These are phyloP conservation scores for Sarcophaga subvicina DNA, from an alignment of 2,888 invertebrate genomes.

Conservation along the genomic window DNA sequence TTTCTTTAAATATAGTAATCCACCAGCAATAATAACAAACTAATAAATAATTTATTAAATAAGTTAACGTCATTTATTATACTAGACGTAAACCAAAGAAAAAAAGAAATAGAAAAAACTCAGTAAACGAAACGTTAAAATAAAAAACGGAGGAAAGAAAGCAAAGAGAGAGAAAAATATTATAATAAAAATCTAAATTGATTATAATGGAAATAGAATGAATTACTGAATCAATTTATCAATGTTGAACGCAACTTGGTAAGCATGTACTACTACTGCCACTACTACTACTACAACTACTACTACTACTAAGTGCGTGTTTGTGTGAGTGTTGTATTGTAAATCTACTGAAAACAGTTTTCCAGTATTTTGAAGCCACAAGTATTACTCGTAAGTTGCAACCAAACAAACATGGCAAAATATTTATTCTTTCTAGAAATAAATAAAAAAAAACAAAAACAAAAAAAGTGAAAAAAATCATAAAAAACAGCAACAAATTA, in stretches of 20 bases:
- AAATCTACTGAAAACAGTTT: constrained; percentile 4
- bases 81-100: not conserved
- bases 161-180: constrained; percentile 19
- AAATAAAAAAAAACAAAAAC: constrained; percentile 22
- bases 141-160: not conserved
- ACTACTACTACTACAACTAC: no score
- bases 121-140: not conserved
- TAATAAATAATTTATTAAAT: constrained; percentile 33
- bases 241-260: constrained; percentile 26
- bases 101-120: constrained; percentile 1
- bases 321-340: constrained; percentile 10
- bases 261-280: no score
- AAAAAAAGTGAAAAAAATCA: constrained; percentile 9
- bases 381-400: not conserved
- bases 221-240: constrained; percentile 68
- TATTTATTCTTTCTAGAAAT: constrained; percentile 48
- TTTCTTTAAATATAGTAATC: constrained; percentile 2
- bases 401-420: constrained; percentile 52
- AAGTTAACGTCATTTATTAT: constrained; percentile 47
- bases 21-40: not conserved
- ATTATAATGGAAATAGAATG: constrained; percentile 61
- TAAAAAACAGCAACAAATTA: constrained; percentile 23
- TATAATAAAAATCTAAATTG: constrained; percentile 62
- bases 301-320: not conserved
- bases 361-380: not conserved